These are phyloP conservation scores for Cliona cf. orientalis DNA, from an alignment of 37 sponge, comb jelly and placozoan species.

Conservation along the genomic window DNA sequence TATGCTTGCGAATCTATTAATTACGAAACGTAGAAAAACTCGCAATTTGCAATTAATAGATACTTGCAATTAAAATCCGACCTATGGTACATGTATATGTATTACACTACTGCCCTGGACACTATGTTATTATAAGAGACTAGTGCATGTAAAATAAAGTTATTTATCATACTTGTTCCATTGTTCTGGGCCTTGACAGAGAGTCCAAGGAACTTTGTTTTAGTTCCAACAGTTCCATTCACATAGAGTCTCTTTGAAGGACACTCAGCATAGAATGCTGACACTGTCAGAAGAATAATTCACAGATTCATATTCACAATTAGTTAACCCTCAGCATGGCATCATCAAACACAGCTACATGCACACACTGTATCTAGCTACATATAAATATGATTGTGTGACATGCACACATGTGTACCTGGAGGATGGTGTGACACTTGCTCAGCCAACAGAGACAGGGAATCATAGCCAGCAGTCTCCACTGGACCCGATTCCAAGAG, in stretches of 20 bases:
- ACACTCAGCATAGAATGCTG: conserved; percentile 85
- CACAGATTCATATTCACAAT: neutral
- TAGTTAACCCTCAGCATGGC: too few relatives aligned
- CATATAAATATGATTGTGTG: neutral
- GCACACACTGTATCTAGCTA: too few relatives aligned
- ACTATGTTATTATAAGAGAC: too few relatives aligned
- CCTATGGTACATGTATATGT: neutral
- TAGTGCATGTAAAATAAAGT: neutral
- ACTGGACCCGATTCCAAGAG: conserved; percentile 55
- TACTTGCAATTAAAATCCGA: neutral
- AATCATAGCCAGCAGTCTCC: conserved; percentile 41
- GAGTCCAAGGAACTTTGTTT: conserved; percentile 74
- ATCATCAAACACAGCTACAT: too few relatives aligned
- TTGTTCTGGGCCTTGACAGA: conserved; percentile 80
- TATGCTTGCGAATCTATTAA: too few relatives aligned
- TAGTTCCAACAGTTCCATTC: conserved; percentile 31
- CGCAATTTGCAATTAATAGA: neutral
- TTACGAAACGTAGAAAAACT: too few relatives aligned
- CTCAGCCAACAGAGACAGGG: conserved; percentile 55
- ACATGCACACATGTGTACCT: neutral
- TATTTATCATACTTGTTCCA: conserved; percentile 50
- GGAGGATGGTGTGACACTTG: conserved; percentile 81
- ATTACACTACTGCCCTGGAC: too few relatives aligned
- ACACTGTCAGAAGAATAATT: conserved; percentile 32
- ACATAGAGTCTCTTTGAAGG: conserved; percentile 56